Evolutionary conservation across 2,797 vertebrate genomes (phyloP), one percentile per base, ranked within the genome.

Genomic region (Graptemys geographica): DNA sequence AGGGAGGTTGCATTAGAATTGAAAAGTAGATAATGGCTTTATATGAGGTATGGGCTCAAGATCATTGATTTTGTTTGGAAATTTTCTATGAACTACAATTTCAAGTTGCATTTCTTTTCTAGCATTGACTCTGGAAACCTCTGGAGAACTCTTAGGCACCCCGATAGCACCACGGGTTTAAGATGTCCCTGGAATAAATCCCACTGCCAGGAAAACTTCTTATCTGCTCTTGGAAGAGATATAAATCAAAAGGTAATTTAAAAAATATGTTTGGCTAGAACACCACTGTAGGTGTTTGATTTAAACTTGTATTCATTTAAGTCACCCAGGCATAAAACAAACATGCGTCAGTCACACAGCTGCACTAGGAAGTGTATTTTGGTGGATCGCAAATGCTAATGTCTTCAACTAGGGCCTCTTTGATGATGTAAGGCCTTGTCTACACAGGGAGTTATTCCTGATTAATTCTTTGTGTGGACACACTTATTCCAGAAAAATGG

Each of bases 151-250:
- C 97, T 98, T 56, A 96, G 65, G 93, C 90, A 52, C 78, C 65
- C 84, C 13, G 62, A 81, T 52, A 72, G 89, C 33, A 6, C 8
- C 9, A 33, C 65, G 21, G 33, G 81, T 4, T 96, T 97, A 41
- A 96, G 33, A 56, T 49, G 93, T 81, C 91, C 88, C 84, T 95
- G 97, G 97, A 96, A 69, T 74, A 80, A 93, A 87, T 98, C 96
- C 51, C 94, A n/a, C 76, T 97, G 95, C 92, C 96, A 95, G 87
- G 95, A 97, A 81, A 98, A 96, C 82, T 95, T 98, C 94, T 19
- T 98, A 89, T 96, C 95, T 5, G 95, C 96, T 90, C 98, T 98
- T 2, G 94, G 97, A 81, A 86, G 98, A 93, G 96, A 97, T n/a
- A 81, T 93, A 89, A 95, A 96, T 94, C 95, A 78, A 95, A 97